These are phyloP conservation scores for Oenanthe oenanthe DNA, from an alignment of 2,113 vertebrate species.

Conservation along the genomic window DNA sequence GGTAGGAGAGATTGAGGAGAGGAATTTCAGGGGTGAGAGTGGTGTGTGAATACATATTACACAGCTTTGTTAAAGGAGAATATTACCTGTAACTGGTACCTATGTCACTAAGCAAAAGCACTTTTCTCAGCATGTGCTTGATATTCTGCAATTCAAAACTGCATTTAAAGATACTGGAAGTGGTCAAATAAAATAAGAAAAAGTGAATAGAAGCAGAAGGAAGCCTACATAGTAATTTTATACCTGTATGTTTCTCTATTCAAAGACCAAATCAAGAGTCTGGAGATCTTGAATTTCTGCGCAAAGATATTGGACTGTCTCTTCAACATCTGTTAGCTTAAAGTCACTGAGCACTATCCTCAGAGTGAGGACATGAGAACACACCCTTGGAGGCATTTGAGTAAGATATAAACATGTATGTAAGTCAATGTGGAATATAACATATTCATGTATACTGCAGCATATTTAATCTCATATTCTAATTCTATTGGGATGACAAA, in stretches of 20 bases:
- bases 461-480: not conserved
- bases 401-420: not conserved
- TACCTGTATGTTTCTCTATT: not conserved
- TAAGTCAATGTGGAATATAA: not conserved
- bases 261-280: not conserved
- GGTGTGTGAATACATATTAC: not conserved
- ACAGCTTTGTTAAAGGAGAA: not conserved
- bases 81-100: not conserved
- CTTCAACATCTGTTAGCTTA: not conserved
- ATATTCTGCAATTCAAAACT: not conserved
- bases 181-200: not conserved
- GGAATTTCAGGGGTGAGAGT: fast-evolving
- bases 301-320: not conserved
- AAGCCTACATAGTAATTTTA: not conserved
- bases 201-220: not conserved
- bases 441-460: not conserved
- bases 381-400: not conserved
- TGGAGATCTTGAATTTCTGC: not conserved
- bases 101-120: not conserved
- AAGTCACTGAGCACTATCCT: not conserved
- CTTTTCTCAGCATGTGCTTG: not conserved
- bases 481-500: not conserved
- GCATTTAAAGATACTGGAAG: not conserved
- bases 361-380: not conserved
- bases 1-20: not conserved